Base-by-base conservation (phyloP, 2,113 vertebrate species). In the Craseonycteris thonglongyai region DNA sequence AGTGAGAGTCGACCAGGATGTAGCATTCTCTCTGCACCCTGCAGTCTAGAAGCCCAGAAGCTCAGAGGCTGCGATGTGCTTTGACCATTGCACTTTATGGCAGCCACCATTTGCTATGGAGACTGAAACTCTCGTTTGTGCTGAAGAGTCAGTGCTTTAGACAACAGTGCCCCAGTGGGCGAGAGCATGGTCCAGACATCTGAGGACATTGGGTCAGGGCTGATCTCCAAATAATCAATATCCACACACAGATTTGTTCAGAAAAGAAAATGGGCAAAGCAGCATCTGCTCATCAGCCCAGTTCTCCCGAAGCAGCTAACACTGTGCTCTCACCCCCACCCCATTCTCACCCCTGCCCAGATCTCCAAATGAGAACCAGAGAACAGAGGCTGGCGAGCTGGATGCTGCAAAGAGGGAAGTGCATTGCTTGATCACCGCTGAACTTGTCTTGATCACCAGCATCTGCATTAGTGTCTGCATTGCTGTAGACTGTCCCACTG, bases 211-310 rank as follows among this genome's bases (percentile, higher is more conserved):
- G 2, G 49, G 9, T 69, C 22, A 35, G 72, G 59, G 72, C 26
- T 71, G 40, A 45, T 72, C 47, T 97, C 61, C 66, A 61, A n/a
- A 93, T 47, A 78, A 21, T 42, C 68, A 42, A 28, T 18, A 87
- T 61, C 56, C 35, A 28, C 2, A 28, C 26, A 72, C 40, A 30
- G 14, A n/a, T 72, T 93, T 21, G 13, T 61, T 91, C 74, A 63
- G 45, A 75, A 75, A 92, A 82, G 68, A 88, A 61, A 45, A 40
- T 1, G 22, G 35, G 35, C 40, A 76, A 94, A 87, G 51, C 2
- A 56, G n/a, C 30, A 74, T 68, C 59, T 58, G 38, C 79, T 54
- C 35, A 16, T 49, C 6, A 4, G 30, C 74, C 45, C 65, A 35
- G 28, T 58, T 38, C 35, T 59, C 63, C 13, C 2, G 40, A 76